A percentile compares a stretch with the other conserved stretches of the same genome.
Evolutionary conservation across 2,888 invertebrate species (phyloP).

Genomic region (Eudasyphora cyanicolor): DNA sequence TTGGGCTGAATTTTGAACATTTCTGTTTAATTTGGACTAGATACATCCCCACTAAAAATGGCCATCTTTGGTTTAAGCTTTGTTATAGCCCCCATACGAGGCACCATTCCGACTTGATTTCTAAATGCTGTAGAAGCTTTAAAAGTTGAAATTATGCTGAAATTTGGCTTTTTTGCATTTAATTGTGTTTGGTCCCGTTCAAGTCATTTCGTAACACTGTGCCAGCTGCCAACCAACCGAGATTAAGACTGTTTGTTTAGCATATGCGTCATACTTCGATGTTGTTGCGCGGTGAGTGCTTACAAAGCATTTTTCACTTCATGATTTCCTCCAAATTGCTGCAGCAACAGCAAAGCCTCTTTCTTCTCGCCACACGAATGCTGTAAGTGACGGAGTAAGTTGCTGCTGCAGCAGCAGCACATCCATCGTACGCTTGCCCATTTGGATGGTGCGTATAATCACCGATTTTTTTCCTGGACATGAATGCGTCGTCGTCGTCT

Average conservation of each 20-base stretch:
- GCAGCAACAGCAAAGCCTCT: background rate
- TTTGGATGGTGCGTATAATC: slow-evolving; percentile 28
- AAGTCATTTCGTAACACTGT: slow-evolving; percentile 6
- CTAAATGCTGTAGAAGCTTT: too few relatives aligned
- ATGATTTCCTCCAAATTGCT: slow-evolving; percentile 23
- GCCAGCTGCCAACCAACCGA: background rate
- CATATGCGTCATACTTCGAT: slow-evolving; percentile 10
- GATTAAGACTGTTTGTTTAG: slow-evolving; percentile 13
- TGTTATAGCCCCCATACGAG: too few relatives aligned
- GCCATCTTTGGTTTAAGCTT: too few relatives aligned
- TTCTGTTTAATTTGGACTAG: too few relatives aligned
- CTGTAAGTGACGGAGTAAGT: too few relatives aligned
- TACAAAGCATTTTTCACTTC: slow-evolving; percentile 33
- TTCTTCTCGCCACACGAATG: background rate
- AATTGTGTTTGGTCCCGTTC: too few relatives aligned
- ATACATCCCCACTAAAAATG: too few relatives aligned
- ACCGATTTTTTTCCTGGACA: slow-evolving; percentile 2
- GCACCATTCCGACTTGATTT: too few relatives aligned
- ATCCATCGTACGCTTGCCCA: background rate
- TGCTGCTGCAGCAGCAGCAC: background rate
- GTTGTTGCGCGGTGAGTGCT: background rate
- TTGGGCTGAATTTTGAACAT: too few relatives aligned
- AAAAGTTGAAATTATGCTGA: too few relatives aligned
- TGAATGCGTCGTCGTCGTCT: background rate
- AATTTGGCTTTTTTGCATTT: too few relatives aligned